phyloP scores from a whole-genome alignment of 2,797 vertebrate species.

The Hippopotamyrus pictus region DNA sequence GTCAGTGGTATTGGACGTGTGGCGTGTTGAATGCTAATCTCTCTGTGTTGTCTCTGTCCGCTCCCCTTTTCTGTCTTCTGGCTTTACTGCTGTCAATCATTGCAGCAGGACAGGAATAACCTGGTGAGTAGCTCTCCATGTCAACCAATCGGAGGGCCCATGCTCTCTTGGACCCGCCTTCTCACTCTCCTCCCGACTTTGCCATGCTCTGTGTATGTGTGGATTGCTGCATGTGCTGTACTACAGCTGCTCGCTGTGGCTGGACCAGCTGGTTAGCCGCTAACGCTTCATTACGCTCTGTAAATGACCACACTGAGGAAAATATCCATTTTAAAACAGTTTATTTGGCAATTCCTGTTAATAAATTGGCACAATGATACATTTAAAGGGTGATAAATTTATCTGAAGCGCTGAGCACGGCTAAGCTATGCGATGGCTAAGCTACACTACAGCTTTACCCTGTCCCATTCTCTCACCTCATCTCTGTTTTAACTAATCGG shows the following conservation, averaged over 20 bases:
- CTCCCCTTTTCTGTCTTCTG: conserved; percentile 58
- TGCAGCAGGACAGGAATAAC: conserved; percentile 98
- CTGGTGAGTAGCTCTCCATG: conserved; percentile 77
- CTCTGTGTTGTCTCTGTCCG: conserved; percentile 63
- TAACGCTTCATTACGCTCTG: not conserved
- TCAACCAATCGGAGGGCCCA: conserved; percentile 45
- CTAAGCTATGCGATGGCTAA: not conserved
- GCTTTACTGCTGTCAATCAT: conserved; percentile 70
- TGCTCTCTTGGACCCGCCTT: not conserved
- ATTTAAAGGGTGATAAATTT: not conserved
- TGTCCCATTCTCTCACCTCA: not conserved
- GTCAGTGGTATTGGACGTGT: not conserved
- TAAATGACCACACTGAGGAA: not conserved
- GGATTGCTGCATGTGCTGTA: not conserved
- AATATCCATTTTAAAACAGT: not conserved
- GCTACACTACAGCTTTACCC: not conserved
- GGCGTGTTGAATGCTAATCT: conserved; percentile 47
- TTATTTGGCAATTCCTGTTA: not conserved
- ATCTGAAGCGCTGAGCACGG: not conserved
- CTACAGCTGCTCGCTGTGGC: not conserved
- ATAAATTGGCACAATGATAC: not conserved
- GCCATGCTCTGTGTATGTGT: not conserved
- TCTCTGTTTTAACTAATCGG: not conserved
- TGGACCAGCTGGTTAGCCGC: not conserved
- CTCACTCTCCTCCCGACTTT: not conserved